Conservation (phyloP, 1,140 invertebrate genomes). For the Microplitis demolitor region DNA sequence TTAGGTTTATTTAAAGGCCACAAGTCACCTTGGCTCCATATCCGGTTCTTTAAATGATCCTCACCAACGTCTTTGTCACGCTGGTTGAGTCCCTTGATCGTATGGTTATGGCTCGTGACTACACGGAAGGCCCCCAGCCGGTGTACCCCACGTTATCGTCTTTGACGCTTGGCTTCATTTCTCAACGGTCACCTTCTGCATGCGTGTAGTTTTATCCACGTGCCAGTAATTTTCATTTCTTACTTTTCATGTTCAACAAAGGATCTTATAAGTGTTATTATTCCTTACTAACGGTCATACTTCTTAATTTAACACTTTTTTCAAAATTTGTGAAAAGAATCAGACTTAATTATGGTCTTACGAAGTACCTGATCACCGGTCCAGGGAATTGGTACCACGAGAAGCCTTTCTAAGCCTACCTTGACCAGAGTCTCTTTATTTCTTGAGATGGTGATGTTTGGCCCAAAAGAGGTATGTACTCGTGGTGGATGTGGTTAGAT, state of each 20-base stretch:
- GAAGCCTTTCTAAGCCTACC: too few species aligned
- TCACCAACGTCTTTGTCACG: slow-evolving; percentile 44
- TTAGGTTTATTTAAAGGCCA: slow-evolving; percentile 14
- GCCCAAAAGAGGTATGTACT: too few species aligned
- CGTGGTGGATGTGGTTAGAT: too few species aligned
- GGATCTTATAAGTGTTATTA: slow-evolving; percentile 19
- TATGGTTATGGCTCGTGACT: slow-evolving; percentile 12
- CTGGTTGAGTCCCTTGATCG: slow-evolving; percentile 11
- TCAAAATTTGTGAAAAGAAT: too few species aligned
- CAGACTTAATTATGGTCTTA: too few species aligned
- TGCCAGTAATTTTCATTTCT: background rate
- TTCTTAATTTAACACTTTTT: too few species aligned
- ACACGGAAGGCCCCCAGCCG: slow-evolving; percentile 40
- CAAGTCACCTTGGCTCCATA: background rate
- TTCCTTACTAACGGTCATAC: slow-evolving; percentile 16
- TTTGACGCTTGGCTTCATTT: slow-evolving; percentile 38
- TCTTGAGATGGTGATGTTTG: too few species aligned
- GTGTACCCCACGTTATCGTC: slow-evolving; percentile 33
- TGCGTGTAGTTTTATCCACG: slow-evolving; percentile 6
- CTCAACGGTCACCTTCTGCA: slow-evolving; percentile 36
- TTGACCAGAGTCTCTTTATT: too few species aligned
- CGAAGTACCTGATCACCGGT: too few species aligned
- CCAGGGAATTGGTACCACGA: too few species aligned
- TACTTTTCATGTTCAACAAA: slow-evolving; percentile 18
- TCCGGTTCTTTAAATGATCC: slow-evolving; percentile 40